Percentiles rank a stretch among this genome's conserved stretches.
Evolutionary conservation across 1,140 invertebrate genomes (phyloP).

Genomic region (Diuraphis noxia): DNA sequence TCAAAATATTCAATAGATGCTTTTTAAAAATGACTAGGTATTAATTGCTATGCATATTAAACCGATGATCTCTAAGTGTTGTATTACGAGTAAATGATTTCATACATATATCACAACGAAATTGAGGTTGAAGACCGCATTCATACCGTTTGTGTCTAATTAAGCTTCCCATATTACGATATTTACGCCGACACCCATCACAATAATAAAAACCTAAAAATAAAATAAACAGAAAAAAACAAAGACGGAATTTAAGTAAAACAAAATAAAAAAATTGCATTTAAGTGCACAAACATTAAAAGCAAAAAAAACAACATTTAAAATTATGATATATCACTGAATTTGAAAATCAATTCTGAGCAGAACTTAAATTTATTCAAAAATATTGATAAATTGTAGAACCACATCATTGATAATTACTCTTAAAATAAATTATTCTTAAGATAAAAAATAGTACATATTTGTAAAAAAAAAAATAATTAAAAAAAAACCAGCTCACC

Average conservation of each 20-base stretch:
- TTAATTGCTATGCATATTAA: conserved; percentile 55
- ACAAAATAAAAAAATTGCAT: background rate
- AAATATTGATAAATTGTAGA: background rate
- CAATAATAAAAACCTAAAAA: conserved; percentile 40
- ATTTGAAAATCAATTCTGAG: background rate
- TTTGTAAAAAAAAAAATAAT: background rate
- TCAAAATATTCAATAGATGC: background rate
- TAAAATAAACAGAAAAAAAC: conserved; percentile 34
- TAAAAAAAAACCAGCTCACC: background rate
- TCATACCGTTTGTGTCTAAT: conserved; percentile 63
- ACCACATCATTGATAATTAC: background rate
- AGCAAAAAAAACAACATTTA: background rate
- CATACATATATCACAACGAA: conserved; percentile 62
- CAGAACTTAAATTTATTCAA: background rate
- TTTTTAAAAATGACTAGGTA: background rate
- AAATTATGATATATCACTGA: background rate
- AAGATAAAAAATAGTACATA: background rate
- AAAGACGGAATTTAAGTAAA: background rate
- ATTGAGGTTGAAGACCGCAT: conserved; percentile 63
- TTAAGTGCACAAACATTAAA: background rate
- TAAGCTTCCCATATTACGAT: conserved; percentile 60
- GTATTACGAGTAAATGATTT: conserved; percentile 63
- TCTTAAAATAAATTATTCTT: background rate
- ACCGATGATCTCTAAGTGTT: conserved; percentile 62
- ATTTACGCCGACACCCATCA: conserved; percentile 58